These are phyloP conservation scores for Diadumene lineata DNA, from an alignment of 92 coral and sea anemone species.

Conservation along the genomic window DNA sequence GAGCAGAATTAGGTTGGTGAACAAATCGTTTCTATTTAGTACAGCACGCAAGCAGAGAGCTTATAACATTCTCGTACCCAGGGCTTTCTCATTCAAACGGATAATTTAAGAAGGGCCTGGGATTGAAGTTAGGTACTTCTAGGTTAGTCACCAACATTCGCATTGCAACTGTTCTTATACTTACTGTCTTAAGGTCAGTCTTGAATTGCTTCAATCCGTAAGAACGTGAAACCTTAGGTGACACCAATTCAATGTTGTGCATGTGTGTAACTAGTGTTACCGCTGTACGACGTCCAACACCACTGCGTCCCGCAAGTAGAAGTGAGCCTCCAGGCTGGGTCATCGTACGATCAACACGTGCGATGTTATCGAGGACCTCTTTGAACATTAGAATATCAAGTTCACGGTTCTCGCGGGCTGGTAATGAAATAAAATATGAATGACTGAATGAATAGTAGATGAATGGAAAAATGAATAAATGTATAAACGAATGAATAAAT, in stretches of 20 bases:
- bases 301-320: conserved; percentile 97
- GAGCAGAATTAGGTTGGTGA: not conserved
- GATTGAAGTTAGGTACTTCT: too few relatives aligned
- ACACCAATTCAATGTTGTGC: conserved; percentile 92
- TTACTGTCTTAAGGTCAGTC: conserved; percentile 89
- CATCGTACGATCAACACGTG: conserved; percentile 91
- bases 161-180: too few relatives aligned
- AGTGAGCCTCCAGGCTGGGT: conserved; percentile 95
- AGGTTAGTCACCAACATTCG: too few relatives aligned
- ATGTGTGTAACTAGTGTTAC: conserved; percentile 95
- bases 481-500: not conserved
- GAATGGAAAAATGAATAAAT: not conserved
- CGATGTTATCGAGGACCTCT: conserved; percentile 96
- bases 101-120: too few relatives aligned
- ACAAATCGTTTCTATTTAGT: too few relatives aligned
- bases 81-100: too few relatives aligned
- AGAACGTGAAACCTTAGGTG: conserved; percentile 95
- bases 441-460: not conserved
- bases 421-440: conserved; percentile 4
- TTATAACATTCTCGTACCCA: too few relatives aligned
- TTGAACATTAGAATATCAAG: conserved; percentile 89
- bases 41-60: too few relatives aligned
- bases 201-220: conserved; percentile 94
- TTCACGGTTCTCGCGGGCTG: conserved; percentile 98
- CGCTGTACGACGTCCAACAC: conserved; percentile 98